phyloP scores from a whole-genome alignment of 2,113 vertebrate species.

The Lophius piscatorius region DNA sequence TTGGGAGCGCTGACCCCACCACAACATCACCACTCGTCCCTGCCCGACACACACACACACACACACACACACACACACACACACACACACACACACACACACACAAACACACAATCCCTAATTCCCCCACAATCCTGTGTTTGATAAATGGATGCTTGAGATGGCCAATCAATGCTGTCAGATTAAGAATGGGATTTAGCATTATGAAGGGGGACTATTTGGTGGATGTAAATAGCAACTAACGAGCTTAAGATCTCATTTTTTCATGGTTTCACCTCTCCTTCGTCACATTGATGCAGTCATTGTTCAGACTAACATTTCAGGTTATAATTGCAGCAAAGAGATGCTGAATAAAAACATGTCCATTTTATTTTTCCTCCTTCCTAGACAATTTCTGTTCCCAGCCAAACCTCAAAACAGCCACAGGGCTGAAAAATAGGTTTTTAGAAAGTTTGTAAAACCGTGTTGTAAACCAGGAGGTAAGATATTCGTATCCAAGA shows the following conservation, averaged over 20 bases:
- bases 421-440: conserved; percentile 31
- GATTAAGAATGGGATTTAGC: conserved; percentile 78
- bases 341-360: conserved; percentile 39
- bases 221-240: conserved; percentile 59
- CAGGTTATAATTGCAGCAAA: conserved; percentile 67
- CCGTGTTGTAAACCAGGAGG: conserved; percentile 8
- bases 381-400: conserved; percentile 20
- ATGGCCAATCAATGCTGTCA: conserved; percentile 77
- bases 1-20: conserved; percentile 61
- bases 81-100: background rate
- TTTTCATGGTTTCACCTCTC: conserved; percentile 6
- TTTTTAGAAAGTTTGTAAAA: conserved; percentile 35
- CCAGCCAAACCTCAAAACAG: conserved; percentile 11
- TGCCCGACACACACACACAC: no score
- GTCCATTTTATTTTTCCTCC: conserved; percentile 22
- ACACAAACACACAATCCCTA: background rate
- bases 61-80: background rate
- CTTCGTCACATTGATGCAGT: conserved; percentile 40
- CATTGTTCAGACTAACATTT: conserved; percentile 68
- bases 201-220: conserved; percentile 78
- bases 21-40: conserved; percentile 11
- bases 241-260: conserved; percentile 42
- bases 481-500: conserved; percentile 11
- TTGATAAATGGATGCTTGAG: conserved; percentile 67
- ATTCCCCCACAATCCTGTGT: conserved; percentile 49